phyloP scores from a whole-genome alignment of 2,113 vertebrate genomes.

The Cynoglossus semilaevis region DNA sequence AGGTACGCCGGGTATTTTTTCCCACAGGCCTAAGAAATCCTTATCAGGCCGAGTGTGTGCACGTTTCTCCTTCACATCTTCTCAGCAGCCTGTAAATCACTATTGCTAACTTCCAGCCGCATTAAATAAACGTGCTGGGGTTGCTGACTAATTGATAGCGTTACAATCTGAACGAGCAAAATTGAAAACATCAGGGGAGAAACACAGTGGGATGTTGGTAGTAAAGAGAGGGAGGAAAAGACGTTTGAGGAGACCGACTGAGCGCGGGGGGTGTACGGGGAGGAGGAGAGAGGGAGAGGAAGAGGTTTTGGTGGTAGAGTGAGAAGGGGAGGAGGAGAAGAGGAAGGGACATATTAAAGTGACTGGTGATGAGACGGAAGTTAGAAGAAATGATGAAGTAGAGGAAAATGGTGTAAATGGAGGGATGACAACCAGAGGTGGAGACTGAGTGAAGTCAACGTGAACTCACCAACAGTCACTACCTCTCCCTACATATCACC shows the following conservation, averaged over 20 bases:
- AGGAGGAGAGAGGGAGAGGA: constrained; percentile 22
- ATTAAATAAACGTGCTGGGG: constrained; percentile 64
- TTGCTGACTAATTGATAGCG: constrained; percentile 75
- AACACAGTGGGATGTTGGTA: constrained; percentile 48
- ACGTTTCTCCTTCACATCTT: constrained; percentile 66
- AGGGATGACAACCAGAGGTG: too few species aligned
- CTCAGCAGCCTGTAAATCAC: constrained; percentile 71
- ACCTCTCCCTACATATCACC: too few species aligned
- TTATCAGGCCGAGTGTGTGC: constrained; percentile 54
- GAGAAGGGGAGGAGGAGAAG: constrained; percentile 1
- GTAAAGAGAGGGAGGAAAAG: constrained; percentile 39
- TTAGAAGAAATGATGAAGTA: too few species aligned
- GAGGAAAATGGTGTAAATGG: too few species aligned
- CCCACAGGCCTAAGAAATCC: constrained; percentile 55
- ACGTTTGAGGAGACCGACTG: constrained; percentile 21
- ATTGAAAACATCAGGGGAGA: constrained; percentile 71
- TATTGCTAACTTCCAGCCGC: constrained; percentile 44
- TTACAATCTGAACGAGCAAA: constrained; percentile 68
- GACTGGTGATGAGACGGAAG: constrained; percentile 23
- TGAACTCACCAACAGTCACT: too few species aligned
- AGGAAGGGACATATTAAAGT: constrained; percentile 8
- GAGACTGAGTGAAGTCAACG: too few species aligned
- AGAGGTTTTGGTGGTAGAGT: constrained; percentile 33
- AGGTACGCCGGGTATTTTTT: constrained; percentile 47
- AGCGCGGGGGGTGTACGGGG: constrained; percentile 18